Conservation (phyloP, 2,797 vertebrate genomes). For the Hemibagrus guttatus region DNA sequence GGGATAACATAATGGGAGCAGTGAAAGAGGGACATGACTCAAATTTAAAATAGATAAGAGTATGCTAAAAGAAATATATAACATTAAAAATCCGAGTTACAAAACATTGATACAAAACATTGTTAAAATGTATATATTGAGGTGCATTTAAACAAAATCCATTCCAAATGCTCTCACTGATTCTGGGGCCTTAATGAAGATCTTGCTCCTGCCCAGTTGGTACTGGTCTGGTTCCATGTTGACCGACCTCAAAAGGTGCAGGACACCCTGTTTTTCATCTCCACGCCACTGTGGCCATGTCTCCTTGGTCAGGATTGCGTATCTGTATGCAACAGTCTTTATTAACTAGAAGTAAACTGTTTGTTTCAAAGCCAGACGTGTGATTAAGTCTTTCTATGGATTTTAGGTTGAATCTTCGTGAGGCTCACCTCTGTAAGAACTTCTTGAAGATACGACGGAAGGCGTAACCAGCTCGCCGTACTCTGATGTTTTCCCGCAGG, state of each 20-base stretch:
- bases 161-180: constrained; percentile 69
- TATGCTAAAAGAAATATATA: background rate
- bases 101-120: background rate
- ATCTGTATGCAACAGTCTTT: constrained; percentile 65
- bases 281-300: constrained; percentile 80
- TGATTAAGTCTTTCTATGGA: background rate
- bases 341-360: background rate
- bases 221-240: constrained; percentile 85
- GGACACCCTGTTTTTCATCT: constrained; percentile 75
- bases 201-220: constrained; percentile 80
- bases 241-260: constrained; percentile 79
- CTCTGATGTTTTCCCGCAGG: constrained; percentile 82
- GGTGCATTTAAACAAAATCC: background rate
- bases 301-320: constrained; percentile 82
- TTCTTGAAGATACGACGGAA: constrained; percentile 79
- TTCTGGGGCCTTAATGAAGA: constrained; percentile 86
- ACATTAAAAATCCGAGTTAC: background rate
- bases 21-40: constrained; percentile 4
- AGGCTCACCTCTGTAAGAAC: constrained; percentile 79
- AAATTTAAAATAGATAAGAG: constrained; percentile 2
- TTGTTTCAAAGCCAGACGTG: background rate
- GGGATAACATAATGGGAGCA: constrained; percentile 8
- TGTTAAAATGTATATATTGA: background rate
- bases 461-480: constrained; percentile 81
- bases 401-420: background rate